These are phyloP conservation scores for Notamacropus eugenii DNA, from an alignment of 2,797 vertebrate genomes.

Conservation along the genomic window DNA sequence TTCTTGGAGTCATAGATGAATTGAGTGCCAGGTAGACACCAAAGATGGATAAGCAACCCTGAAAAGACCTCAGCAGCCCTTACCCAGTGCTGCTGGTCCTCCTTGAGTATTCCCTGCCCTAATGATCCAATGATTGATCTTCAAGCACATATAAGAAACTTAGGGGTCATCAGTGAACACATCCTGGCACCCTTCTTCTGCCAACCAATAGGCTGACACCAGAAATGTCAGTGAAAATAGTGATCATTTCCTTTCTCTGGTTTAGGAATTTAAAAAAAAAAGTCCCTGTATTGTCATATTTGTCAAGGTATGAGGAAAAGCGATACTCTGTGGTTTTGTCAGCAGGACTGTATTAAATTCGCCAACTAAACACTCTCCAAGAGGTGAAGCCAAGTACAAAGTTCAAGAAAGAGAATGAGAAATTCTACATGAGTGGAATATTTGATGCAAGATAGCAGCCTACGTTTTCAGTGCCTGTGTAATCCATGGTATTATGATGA, in stretches of 20 bases:
- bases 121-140: neutral
- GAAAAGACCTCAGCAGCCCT: too few relatives aligned
- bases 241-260: neutral
- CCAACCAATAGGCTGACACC: neutral
- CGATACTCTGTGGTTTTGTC: neutral
- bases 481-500: neutral
- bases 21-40: neutral
- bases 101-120: neutral
- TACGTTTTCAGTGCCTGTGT: neutral
- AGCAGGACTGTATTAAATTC: neutral
- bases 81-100: too few relatives aligned
- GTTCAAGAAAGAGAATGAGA: neutral
- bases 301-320: slow-evolving; percentile 10
- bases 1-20: neutral
- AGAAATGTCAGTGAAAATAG: neutral
- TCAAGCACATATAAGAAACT: slow-evolving; percentile 25
- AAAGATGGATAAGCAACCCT: neutral
- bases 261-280: neutral
- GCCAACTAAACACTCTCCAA: neutral
- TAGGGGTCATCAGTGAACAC: neutral
- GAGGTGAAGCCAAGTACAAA: neutral
- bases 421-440: neutral
- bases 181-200: neutral
- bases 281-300: neutral
- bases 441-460: neutral